These are phyloP conservation scores for Sylvietta virens DNA, from an alignment of 2,113 vertebrate genomes.

Conservation along the genomic window DNA sequence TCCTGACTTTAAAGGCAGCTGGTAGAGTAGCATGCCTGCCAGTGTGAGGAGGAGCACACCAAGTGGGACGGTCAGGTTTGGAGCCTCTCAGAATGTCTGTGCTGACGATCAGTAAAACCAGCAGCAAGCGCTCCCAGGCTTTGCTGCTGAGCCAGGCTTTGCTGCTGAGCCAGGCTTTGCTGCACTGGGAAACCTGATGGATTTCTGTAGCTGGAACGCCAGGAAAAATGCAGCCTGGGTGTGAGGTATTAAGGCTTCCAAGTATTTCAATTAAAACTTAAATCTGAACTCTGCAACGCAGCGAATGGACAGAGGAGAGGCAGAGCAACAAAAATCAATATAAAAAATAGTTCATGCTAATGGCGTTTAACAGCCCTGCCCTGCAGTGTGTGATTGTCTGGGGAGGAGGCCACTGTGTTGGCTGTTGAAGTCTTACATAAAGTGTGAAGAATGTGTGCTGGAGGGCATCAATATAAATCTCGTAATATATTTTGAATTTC, in stretches of 20 bases:
- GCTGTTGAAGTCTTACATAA: not conserved
- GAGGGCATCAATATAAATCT: slow-evolving; percentile 1
- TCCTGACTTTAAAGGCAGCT: not conserved
- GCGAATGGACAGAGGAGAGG: not conserved
- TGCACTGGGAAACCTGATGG: not conserved
- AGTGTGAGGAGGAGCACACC: not conserved
- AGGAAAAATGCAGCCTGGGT: not conserved
- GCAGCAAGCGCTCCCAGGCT: not conserved
- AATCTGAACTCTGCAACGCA: not conserved
- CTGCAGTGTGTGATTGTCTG: not conserved
- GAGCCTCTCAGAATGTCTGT: not conserved
- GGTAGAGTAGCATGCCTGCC: not conserved
- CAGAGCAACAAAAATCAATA: slow-evolving; percentile 18
- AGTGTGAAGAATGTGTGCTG: slow-evolving; percentile 4
- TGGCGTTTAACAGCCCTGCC: not conserved
- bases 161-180: not conserved
- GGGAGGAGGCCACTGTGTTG: not conserved
- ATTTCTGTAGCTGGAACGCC: not conserved
- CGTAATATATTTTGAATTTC: not conserved
- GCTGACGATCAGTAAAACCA: not conserved
- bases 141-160: not conserved
- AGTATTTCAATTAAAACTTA: slow-evolving; percentile 33
- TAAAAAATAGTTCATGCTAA: slow-evolving; percentile 25
- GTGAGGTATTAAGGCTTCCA: not conserved
- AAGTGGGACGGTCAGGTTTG: not conserved